Percentiles rank a stretch among this genome's conserved stretches.
Conservation (phyloP, 2,797 vertebrate species). For the Squalus acanthias region DNA sequence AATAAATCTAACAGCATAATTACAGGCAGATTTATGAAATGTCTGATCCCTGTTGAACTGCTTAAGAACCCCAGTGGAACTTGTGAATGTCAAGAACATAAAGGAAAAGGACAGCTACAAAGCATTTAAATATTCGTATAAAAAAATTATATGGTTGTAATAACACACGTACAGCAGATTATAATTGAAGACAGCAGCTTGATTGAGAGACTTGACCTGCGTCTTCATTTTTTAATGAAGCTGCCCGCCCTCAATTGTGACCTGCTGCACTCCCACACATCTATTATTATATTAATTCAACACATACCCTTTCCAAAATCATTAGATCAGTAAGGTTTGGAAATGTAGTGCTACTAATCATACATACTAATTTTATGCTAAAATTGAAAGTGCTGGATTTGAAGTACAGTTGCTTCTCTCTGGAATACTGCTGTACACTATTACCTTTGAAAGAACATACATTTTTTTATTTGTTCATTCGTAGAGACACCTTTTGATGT, state of each 20-base stretch:
- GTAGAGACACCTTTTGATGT: not conserved
- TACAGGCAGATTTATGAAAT: not conserved
- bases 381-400: not conserved
- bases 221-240: constrained; percentile 23
- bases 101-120: not conserved
- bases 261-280: not conserved
- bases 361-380: not conserved
- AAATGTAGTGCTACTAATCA: not conserved
- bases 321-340: not conserved
- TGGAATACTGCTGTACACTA: not conserved
- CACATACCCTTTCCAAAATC: not conserved
- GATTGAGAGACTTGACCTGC: constrained; percentile 3
- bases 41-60: not conserved
- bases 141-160: not conserved
- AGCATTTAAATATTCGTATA: not conserved
- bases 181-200: constrained; percentile 29
- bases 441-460: not conserved
- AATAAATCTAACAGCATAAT: not conserved
- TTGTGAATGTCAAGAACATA: constrained; percentile 25
- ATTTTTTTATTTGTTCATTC: not conserved
- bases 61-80: not conserved
- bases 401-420: not conserved
- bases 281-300: constrained; percentile 14
- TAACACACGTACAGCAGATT: not conserved
- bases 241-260: not conserved